Evolutionary conservation across 1,140 invertebrate species (phyloP).

Genomic region (Hirudo medicinalis): DNA sequence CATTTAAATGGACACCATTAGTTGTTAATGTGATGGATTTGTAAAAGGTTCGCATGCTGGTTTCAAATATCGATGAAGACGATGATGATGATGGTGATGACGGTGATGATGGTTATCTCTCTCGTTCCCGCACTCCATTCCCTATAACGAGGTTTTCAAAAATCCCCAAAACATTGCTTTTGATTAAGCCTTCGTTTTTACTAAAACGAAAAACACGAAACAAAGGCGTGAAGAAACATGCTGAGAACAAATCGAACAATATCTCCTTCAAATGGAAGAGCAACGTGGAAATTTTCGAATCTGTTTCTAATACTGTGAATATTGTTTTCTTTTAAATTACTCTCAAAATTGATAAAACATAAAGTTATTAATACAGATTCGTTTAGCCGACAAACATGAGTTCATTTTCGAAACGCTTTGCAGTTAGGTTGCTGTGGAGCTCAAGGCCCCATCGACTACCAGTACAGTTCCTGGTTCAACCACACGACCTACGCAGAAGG

Average conservation of each 20-base stretch:
- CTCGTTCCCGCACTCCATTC: slow-evolving; percentile 19
- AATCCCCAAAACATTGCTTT: background rate
- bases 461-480: slow-evolving; percentile 17
- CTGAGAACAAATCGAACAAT: too few relatives aligned
- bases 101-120: slow-evolving; percentile 17
- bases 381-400: too few relatives aligned
- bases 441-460: slow-evolving; percentile 15
- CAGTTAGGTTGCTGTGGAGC: slow-evolving; percentile 16
- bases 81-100: slow-evolving; percentile 1
- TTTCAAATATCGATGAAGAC: background rate
- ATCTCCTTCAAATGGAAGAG: too few relatives aligned
- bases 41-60: too few relatives aligned
- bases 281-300: too few relatives aligned
- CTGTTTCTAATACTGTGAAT: too few relatives aligned
- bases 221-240: too few relatives aligned
- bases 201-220: background rate
- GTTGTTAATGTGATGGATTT: too few relatives aligned
- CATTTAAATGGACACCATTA: too few relatives aligned
- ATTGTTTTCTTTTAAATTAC: too few relatives aligned
- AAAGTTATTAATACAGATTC: too few relatives aligned
- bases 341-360: too few relatives aligned
- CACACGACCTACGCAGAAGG: slow-evolving; percentile 11
- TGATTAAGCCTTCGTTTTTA: background rate
- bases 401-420: background rate
- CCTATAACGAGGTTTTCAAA: background rate